These are phyloP conservation scores for Gisinianus flammeolus DNA, from an alignment of 2,888 invertebrate genomes.

Conservation along the genomic window DNA sequence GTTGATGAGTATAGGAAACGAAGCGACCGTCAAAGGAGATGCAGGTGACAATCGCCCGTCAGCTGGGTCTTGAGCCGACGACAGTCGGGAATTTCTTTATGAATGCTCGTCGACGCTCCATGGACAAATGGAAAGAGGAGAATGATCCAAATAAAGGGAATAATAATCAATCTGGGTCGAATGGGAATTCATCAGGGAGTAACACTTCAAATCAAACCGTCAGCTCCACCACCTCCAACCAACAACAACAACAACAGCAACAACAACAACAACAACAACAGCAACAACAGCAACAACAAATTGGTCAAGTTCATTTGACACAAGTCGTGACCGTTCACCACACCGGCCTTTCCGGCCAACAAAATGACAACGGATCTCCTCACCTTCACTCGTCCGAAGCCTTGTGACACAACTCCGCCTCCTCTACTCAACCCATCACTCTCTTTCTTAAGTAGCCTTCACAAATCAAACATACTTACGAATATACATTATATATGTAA, in stretches of 20 bases:
- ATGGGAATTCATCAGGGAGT: conserved; percentile 33
- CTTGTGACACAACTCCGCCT: conserved; percentile 46
- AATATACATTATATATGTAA: too few species aligned
- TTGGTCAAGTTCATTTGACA: conserved; percentile 46
- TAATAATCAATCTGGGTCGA: conserved; percentile 27
- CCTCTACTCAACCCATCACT: conserved; percentile 39
- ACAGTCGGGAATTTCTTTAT: conserved; percentile 99
- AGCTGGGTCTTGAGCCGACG: conserved; percentile 94
- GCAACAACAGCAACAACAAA: conserved; percentile 32
- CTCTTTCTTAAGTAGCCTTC: conserved; percentile 54
- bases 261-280: conserved; percentile 38
- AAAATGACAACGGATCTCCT: conserved; percentile 24
- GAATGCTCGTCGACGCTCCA: conserved; percentile 97
- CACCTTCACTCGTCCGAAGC: conserved; percentile 40
- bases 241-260: conserved; percentile 37
- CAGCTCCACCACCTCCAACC: conserved; percentile 47
- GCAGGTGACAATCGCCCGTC: conserved; percentile 98
- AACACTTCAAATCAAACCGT: conserved; percentile 46
- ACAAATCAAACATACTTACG: conserved; percentile 12
- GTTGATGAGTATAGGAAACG: too few species aligned
- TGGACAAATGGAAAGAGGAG: conserved; percentile 98
- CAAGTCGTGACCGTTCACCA: conserved; percentile 56
- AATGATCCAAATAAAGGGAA: conserved; percentile 65
- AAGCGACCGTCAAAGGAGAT: conserved; percentile 99
- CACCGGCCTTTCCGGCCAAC: conserved; percentile 38